Base-by-base conservation (phyloP, 1,140 invertebrate genomes). In the Cydia fagiglandana region DNA sequence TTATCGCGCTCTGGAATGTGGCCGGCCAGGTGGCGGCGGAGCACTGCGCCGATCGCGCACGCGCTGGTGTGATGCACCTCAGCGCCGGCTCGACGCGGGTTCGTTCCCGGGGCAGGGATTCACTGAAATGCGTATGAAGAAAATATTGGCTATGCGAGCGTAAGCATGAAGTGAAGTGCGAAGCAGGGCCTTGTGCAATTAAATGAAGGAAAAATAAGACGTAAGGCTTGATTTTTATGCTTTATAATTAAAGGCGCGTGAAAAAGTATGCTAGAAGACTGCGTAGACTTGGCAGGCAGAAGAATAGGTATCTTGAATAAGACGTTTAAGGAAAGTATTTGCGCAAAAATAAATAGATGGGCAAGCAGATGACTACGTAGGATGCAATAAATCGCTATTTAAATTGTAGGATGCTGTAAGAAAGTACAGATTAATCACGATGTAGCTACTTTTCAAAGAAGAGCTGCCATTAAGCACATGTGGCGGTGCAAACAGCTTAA, bases 111-210 rank as follows among this genome's bases (percentile, higher is more conserved):
- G n/a, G 50, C 15, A 15, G 0, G 4, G 3, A 7, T 0, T 17
- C 17, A 20, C 56, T 61, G 56, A 61, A 61, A 61, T 61, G 56
- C 56, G 56, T 61, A 47, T 61, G 56, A 61, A 20, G n/a, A 61
- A 61, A 61, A 61, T 61, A 61, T 61, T 61, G n/a, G 20, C 24
- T 5, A 17, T 61, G n/a, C 56, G 56, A 61, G n/a, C 24, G 24
- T 24, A 24, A 24, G 24, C 24, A 24, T 24, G 24, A 24, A 24
- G 24, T 2, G 24, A 24, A 15, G 56, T 61, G 20, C n/a, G 56
- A 24, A 61, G 17, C 4, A 61, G 5, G 56, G 20, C 17, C 5
- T 61, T 61, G 20, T 61, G n/a, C n/a, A 61, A 61, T 17, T 61
- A 20, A 61, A 7, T 61, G 56, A 61, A 20, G 6, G 3, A 7